Base-by-base conservation (phyloP, 2,113 vertebrate species). In the Malurus alboscapulatus region DNA sequence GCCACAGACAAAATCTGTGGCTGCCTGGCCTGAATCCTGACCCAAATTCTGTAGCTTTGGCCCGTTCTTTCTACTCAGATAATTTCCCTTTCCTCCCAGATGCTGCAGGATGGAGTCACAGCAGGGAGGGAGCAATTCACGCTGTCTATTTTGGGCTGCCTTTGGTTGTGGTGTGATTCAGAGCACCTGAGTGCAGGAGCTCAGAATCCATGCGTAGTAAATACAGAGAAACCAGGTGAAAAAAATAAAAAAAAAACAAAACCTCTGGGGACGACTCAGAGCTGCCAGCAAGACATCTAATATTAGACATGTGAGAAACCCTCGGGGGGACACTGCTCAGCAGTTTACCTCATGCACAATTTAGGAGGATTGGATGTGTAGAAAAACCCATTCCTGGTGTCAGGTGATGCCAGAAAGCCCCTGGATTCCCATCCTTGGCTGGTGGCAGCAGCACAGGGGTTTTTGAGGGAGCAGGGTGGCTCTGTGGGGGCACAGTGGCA, bases 81-180 rank as follows among this genome's bases (percentile, higher is more conserved):
- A 57, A 57, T 81, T 90, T 50, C 75, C 78, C 48, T 74, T 94
- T 86, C 61, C 79, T 94, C 65, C 72, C 53, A 71, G 95, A 65
- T 90, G 75, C 95, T 96, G 90, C 75, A 90, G 84, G 82, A 83
- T 83, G 65, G 87, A 95, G 72, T 63, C 82, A 61, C 87, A 86
- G 87, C 76, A 88, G 93, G 90, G 87, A 89, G 38, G 85, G 83
- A 92, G 79, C 72, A 80, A 58, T 92, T 92, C 88, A 86, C 85
- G 26, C 85, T 58, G 67, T 90, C 95, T 96, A 93, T 96, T 95
- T 96, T 92, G 44, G 85, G 87, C 82, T 94, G 85, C 85, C 71
- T 93, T 93, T 5, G 8, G 61, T 80, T 90, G 8, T 38, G 67
- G 78, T 83, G 17, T 95, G 93, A 96, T 94, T 96, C 95, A 96